A percentile compares a stretch with the other conserved stretches of the same genome.
phyloP scores from a whole-genome alignment of 2,797 vertebrate species.

The Pachyuromys duprasi region DNA sequence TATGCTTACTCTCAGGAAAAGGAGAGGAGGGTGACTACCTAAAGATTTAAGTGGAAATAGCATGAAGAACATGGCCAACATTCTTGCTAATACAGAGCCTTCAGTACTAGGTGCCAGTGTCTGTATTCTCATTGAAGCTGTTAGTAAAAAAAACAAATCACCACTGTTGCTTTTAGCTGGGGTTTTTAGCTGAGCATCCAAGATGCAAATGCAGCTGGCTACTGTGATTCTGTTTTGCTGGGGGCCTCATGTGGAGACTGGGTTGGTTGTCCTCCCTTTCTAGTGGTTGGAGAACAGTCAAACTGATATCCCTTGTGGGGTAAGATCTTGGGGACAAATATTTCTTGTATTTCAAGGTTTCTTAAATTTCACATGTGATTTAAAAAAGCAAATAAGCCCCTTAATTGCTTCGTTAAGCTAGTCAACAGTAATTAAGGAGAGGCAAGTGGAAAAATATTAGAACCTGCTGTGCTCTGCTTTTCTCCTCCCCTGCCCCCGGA shows the following conservation, averaged over 20 bases:
- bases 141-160: constrained; percentile 8
- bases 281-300: constrained; percentile 69
- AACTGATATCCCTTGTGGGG: constrained; percentile 79
- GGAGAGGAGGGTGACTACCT: neutral
- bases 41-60: neutral
- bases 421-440: constrained; percentile 83
- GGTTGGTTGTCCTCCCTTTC: constrained; percentile 52
- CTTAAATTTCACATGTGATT: constrained; percentile 83
- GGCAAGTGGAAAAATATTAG: constrained; percentile 80
- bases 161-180: neutral
- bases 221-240: constrained; percentile 63
- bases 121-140: neutral
- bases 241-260: constrained; percentile 29
- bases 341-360: constrained; percentile 82
- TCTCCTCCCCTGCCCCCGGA: constrained; percentile 26
- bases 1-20: neutral
- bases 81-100: neutral
- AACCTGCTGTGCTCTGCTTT: constrained; percentile 77
- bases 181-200: neutral
- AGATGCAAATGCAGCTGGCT: constrained; percentile 30
- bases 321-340: constrained; percentile 83
- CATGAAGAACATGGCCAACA: neutral
- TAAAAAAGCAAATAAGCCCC: constrained; percentile 83
- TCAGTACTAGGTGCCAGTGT: neutral
- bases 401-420: constrained; percentile 84